Base-by-base conservation (phyloP, 2,888 invertebrate species). In the Lucinisca nassula region DNA sequence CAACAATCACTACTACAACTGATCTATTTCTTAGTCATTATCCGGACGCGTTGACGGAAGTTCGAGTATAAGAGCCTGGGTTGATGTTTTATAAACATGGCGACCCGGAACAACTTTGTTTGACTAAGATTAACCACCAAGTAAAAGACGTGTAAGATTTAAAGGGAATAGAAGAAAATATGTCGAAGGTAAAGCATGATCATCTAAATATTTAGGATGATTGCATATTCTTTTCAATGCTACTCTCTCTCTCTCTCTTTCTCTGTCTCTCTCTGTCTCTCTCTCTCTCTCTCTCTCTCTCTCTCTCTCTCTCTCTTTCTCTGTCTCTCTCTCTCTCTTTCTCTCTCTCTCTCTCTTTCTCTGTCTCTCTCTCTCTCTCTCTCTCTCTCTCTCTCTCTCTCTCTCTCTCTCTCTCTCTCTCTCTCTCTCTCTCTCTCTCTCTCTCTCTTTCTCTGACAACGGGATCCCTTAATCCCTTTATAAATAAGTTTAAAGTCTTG, bases 341-440 rank as follows among this genome's bases (percentile, higher is more conserved):
- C 8, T 40, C 8, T 40, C 14, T 10, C 6, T 40, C 40, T 14
- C 14, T 40, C 40, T 40, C 14, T 40, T 40, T 14, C 6, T 40
- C 40, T 40, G 40, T 10, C 14, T n/a, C 40, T 40, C 40, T 40
- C 40, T 40, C 40, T 40, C 40, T 40, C 40, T 76, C 49, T 76
- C 76, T 76, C 76, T 76, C 76, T 76, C 55, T 76, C 76, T 51
- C 51, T 76, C 76, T 76, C 76, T 76, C 40, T 40, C 40, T 40
- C 40, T 40, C 40, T 40, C 40, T 40, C 40, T 76, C 49, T 76
- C 76, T 76, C 76, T 76, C 76, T 76, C 55, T 76, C 76, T 51
- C 51, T 76, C 76, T 76, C 76, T 76, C 76, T 76, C 76, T 76
- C 76, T 76, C 76, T 76, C 76, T 76, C 76, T 76, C 55, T 76